These are phyloP conservation scores for Pedionomus torquatus DNA, from an alignment of 2,113 vertebrate species.

Conservation along the genomic window DNA sequence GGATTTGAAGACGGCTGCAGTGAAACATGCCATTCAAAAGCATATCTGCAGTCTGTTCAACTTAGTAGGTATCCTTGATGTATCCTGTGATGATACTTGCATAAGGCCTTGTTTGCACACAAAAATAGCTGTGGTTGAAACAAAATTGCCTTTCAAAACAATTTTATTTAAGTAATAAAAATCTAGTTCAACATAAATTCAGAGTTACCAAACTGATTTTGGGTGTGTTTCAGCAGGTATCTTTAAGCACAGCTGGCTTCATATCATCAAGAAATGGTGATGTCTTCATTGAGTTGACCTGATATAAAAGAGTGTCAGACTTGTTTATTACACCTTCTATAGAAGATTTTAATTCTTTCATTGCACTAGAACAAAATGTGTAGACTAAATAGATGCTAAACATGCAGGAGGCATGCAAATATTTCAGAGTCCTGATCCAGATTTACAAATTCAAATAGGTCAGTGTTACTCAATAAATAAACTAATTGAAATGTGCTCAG, in stretches of 20 bases:
- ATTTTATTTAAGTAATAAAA: neutral
- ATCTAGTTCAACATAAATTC: neutral
- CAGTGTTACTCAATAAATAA: neutral
- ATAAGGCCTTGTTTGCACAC: neutral
- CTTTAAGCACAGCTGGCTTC: conserved; percentile 13
- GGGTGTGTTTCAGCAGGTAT: neutral
- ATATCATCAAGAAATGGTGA: neutral
- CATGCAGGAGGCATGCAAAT: neutral
- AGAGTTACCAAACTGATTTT: neutral
- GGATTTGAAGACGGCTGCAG: neutral
- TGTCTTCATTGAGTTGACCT: conserved; percentile 29
- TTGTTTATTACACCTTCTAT: conserved; percentile 54
- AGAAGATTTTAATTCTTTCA: conserved; percentile 14
- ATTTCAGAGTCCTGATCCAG: conserved; percentile 13
- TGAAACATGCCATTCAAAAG: neutral
- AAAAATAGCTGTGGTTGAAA: neutral
- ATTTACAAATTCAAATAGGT: conserved; percentile 36
- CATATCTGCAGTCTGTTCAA: neutral
- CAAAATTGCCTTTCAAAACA: neutral
- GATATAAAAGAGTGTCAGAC: conserved; percentile 10
- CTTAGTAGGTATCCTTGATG: neutral
- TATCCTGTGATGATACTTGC: neutral
- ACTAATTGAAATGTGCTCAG: neutral
- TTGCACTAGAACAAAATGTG: neutral
- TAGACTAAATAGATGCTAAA: conserved; percentile 31